phyloP scores from a whole-genome alignment of 2,888 invertebrate species.

The Calameuta idolon region DNA sequence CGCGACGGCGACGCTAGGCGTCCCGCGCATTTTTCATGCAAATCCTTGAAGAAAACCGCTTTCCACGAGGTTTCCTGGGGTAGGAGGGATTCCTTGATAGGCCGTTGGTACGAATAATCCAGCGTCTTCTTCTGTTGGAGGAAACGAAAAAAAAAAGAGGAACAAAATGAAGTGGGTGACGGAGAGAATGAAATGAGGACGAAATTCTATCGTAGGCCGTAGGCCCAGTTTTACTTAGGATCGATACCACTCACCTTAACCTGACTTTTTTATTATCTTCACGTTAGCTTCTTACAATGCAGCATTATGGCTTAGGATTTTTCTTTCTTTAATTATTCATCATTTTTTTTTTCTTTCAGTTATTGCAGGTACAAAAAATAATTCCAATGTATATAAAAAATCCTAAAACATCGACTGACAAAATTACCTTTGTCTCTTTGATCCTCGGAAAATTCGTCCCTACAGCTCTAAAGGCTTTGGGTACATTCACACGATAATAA shows the following conservation, averaged over 20 bases:
- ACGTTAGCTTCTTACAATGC: neutral
- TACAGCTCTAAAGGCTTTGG: neutral
- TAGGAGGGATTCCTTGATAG: neutral
- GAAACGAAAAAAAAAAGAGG: neutral
- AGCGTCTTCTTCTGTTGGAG: neutral
- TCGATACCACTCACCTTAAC: neutral
- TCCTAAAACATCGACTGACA: neutral
- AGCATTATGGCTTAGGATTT: neutral
- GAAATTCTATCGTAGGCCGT: neutral
- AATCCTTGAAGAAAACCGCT: neutral
- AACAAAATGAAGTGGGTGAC: neutral
- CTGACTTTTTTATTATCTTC: neutral
- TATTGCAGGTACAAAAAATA: neutral
- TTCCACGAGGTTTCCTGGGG: neutral
- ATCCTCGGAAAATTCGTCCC: neutral
- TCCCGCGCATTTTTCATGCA: neutral
- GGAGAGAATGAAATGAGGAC: neutral
- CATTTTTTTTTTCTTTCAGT: neutral
- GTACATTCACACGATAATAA: too few relatives aligned
- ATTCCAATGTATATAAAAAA: neutral
- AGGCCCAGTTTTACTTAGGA: neutral
- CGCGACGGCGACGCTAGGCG: neutral
- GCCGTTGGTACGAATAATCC: neutral
- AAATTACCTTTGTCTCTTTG: neutral
- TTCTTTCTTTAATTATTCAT: neutral